Evolutionary conservation across 2,797 vertebrate species (phyloP), one percentile per base, ranked within the genome.

Genomic region (Aphelocoma californica): DNA sequence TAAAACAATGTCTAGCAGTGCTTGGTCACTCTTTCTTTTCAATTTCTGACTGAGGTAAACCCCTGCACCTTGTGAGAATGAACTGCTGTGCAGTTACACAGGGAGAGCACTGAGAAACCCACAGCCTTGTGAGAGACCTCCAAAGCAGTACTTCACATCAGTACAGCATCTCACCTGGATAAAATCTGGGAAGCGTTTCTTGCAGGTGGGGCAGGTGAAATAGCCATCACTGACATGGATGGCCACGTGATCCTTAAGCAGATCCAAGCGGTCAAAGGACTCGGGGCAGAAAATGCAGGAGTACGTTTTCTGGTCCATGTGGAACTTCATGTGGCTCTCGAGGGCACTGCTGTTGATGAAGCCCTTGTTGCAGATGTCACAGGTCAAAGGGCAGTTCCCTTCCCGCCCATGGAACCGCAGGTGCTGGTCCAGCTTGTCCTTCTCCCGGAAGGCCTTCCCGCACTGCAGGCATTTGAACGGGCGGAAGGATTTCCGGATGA

Each of bases 401-500:
- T 99, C 99, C 34, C 99, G 98, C 10, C 99, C 99, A 4, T 99
- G 99, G 87, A 99, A 99, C 14, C 99, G 98, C 97, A 99, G 94
- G 91, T 99, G 99, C 96, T 99, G 99, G 26, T 99, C 99, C 97
- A 99, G 98, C 92, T 99, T 99, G 94, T 99, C 99, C 94, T 99
- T 99, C 23, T 99, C 99, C 1, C 99, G 97, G 97, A 99, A 99
- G 53, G 99, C 99, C 95, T 99, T 99, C 47, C 99, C 99, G 21
- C 99, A 99, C 95, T 99, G 99, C 53, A 98, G 97, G 96, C 99
- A 99, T 91, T 99, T 99, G 95, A 99, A 99, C 0, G 99, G 99
- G 71, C 99, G 99, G 93, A 99, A 99, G 47, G 98, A 99, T 97
- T 99, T 99, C 72, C 99, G 98, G 90, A 99, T 99, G 97, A 99